These are phyloP conservation scores for Lanius collurio DNA, from an alignment of 2,113 vertebrate genomes.

Conservation along the genomic window DNA sequence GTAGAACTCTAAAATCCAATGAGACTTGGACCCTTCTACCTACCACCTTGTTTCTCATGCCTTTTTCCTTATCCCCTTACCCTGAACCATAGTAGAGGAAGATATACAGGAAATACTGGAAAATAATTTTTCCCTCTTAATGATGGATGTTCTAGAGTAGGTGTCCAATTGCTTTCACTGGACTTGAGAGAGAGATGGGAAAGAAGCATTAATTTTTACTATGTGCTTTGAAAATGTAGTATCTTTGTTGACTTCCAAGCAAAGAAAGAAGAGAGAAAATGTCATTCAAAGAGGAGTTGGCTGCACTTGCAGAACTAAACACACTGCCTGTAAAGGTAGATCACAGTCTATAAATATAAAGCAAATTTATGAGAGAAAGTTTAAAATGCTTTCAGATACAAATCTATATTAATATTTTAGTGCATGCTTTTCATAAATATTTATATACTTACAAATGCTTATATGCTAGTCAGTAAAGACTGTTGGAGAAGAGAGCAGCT, in stretches of 20 bases:
- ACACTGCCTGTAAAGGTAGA: background rate
- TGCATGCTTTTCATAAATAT: background rate
- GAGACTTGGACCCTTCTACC: background rate
- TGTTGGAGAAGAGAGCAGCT: background rate
- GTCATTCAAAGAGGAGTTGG: background rate
- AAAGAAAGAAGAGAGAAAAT: background rate
- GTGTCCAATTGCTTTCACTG: background rate
- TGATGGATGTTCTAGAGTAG: background rate
- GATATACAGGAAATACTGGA: background rate
- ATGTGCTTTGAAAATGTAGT: background rate
- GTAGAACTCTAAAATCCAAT: background rate
- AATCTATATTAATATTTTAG: background rate
- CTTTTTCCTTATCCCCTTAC: background rate
- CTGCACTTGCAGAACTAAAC: background rate
- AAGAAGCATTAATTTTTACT: background rate
- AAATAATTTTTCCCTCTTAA: background rate
- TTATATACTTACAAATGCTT: background rate
- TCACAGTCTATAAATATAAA: background rate
- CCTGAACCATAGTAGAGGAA: background rate
- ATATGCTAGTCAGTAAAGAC: background rate
- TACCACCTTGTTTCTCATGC: background rate
- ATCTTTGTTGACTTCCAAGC: background rate
- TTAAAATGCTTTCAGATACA: background rate
- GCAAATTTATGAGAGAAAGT: background rate
- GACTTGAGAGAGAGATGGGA: background rate